Evolutionary conservation across 2,797 vertebrate genomes (phyloP).

Genomic region (Heterohyrax brucei): DNA sequence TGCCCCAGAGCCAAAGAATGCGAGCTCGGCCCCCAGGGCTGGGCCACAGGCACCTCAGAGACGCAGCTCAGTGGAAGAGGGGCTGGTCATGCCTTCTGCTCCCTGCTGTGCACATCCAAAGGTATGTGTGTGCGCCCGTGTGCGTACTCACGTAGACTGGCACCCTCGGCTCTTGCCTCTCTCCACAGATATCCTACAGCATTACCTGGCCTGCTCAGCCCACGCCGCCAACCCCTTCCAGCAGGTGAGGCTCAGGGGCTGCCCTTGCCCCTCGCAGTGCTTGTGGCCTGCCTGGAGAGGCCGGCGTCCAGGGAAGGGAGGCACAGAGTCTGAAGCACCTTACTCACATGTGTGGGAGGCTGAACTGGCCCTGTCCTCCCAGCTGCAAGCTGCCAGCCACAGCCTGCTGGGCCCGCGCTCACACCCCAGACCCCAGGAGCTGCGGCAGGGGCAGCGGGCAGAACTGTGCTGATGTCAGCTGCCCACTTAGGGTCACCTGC

Average conservation of each 20-base stretch:
- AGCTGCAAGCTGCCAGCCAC: too few species aligned
- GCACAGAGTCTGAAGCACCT: background rate
- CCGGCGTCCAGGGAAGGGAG: too few species aligned
- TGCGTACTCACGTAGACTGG: accelerated
- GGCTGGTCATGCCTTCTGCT: background rate
- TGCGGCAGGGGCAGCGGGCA: background rate
- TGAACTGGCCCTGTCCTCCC: too few species aligned
- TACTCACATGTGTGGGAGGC: background rate
- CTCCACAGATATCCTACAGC: constrained; percentile 94
- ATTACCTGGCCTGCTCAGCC: constrained; percentile 95
- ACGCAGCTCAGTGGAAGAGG: background rate
- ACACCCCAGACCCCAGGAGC: too few species aligned
- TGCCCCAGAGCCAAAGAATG: background rate
- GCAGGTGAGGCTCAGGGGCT: constrained; percentile 90
- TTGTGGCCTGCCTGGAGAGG: background rate
- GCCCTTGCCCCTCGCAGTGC: background rate
- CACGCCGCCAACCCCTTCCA: constrained; percentile 97
- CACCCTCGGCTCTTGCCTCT: background rate
- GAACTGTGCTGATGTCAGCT: background rate
- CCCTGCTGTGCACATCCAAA: background rate
- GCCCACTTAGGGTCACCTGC: too few species aligned
- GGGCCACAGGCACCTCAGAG: accelerated
- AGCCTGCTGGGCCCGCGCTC: too few species aligned
- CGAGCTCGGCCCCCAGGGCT: accelerated
- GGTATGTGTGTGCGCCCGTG: accelerated